These are phyloP conservation scores for Rhinoderma darwinii DNA, from an alignment of 2,113 vertebrate genomes.

Conservation along the genomic window DNA sequence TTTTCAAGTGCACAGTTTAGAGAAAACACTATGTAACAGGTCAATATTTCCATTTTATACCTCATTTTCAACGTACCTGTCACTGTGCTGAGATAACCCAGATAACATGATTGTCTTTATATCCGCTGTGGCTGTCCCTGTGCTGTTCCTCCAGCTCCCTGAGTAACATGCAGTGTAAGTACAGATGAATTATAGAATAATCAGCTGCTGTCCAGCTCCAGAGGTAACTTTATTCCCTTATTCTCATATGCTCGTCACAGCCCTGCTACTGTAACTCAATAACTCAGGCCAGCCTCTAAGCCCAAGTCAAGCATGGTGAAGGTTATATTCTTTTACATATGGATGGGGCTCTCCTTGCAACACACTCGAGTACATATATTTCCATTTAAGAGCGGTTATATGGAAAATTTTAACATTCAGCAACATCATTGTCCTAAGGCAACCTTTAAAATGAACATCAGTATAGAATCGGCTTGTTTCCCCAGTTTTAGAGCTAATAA, in stretches of 20 bases:
- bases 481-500: no score
- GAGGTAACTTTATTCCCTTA: slow-evolving; percentile 29
- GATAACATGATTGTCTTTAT: neutral
- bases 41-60: neutral
- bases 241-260: neutral
- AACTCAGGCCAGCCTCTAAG: neutral
- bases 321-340: neutral
- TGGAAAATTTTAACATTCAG: no score
- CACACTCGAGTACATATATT: neutral
- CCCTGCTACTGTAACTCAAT: slow-evolving; percentile 14
- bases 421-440: no score
- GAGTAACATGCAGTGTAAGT: neutral
- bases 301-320: neutral
- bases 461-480: no score
- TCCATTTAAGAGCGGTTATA: no score
- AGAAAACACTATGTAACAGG: neutral
- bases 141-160: neutral
- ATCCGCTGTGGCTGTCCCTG: neutral
- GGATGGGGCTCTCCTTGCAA: neutral
- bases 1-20: neutral
- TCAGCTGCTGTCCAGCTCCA: neutral
- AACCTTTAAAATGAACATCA: no score
- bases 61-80: slow-evolving; percentile 5
- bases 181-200: slow-evolving; percentile 33
- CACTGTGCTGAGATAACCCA: slow-evolving; percentile 4